Percentiles rank a stretch among this genome's conserved stretches.
These are phyloP conservation scores for Pantherophis vulpinus DNA, from an alignment of 2,797 vertebrate species.

Conservation along the genomic window DNA sequence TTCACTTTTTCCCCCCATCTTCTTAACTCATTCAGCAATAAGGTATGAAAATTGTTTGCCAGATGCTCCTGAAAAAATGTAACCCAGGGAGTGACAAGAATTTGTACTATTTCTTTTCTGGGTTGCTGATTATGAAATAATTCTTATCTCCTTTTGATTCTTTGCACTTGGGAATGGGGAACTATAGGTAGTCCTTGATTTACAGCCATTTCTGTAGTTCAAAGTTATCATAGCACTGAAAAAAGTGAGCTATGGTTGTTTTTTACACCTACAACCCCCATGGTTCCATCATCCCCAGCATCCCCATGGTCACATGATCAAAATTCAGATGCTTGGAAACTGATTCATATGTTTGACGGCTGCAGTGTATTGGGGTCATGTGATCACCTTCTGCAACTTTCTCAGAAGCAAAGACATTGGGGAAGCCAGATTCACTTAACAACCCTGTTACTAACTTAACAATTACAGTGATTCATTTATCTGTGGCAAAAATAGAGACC, in stretches of 20 bases:
- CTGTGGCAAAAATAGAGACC: not conserved
- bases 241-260: not conserved
- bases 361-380: not conserved
- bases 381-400: not conserved
- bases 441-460: not conserved
- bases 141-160: not conserved
- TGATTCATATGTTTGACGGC: not conserved
- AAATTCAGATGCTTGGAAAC: not conserved
- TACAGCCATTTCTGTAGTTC: not conserved
- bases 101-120: not conserved
- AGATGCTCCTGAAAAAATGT: slow-evolving; percentile 11
- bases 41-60: not conserved
- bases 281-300: not conserved
- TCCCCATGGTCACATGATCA: not conserved
- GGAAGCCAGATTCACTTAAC: not conserved
- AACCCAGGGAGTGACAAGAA: not conserved
- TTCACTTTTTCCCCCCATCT: not conserved
- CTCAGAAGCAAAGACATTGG: not conserved
- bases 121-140: not conserved
- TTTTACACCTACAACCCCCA: not conserved
- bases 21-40: not conserved
- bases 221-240: not conserved
- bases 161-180: not conserved
- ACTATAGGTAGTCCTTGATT: not conserved
- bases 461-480: not conserved